phyloP scores from a whole-genome alignment of 2,888 invertebrate species.

The Pasiphila rectangulata region DNA sequence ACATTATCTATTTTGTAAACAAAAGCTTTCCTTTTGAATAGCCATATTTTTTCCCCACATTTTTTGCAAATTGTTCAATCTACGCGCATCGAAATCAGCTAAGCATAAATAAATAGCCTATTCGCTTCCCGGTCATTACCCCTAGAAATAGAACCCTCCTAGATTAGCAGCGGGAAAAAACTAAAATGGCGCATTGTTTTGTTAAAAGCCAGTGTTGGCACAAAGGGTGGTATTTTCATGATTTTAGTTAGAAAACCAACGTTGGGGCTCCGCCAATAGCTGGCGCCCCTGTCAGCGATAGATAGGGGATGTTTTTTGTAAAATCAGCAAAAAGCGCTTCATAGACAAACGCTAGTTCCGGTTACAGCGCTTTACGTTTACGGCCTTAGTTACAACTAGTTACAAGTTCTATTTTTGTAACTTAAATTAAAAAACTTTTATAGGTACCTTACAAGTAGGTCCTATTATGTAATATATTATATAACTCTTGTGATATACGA shows the following conservation, averaged over 20 bases:
- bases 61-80: constrained; percentile 22
- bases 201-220: constrained; percentile 61
- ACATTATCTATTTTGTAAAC: background rate
- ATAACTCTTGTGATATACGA: too few relatives aligned
- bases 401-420: background rate
- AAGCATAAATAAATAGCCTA: constrained; percentile 42
- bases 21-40: background rate
- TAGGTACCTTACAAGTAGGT: too few relatives aligned
- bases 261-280: constrained; percentile 59
- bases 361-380: background rate
- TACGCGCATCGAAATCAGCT: constrained; percentile 32
- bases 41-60: constrained; percentile 2
- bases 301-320: constrained; percentile 62
- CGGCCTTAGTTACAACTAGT: background rate
- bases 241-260: constrained; percentile 62
- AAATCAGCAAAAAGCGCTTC: constrained; percentile 62
- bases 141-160: constrained; percentile 56
- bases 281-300: constrained; percentile 53
- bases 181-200: constrained; percentile 71
- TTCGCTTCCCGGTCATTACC: constrained; percentile 60
- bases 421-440: too few relatives aligned
- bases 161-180: constrained; percentile 64
- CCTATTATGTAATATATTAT: too few relatives aligned
- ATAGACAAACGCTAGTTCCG: constrained; percentile 44
- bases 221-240: constrained; percentile 67